phyloP scores from a whole-genome alignment of 1,140 invertebrate species.

The Orchesella cincta region DNA sequence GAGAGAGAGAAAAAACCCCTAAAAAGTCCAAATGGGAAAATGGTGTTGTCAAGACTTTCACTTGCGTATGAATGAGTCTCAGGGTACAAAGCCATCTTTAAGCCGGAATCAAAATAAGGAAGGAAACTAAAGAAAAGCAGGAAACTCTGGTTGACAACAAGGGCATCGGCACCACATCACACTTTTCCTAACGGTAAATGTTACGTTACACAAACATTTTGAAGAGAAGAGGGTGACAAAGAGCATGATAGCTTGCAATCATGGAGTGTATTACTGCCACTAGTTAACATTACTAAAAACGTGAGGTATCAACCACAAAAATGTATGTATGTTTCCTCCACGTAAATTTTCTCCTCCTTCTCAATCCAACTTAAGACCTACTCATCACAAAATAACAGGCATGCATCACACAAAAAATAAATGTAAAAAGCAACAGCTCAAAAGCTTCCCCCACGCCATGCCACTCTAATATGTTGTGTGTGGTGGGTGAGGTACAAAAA shows the following conservation, averaged over 20 bases:
- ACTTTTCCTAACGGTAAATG: too few relatives aligned
- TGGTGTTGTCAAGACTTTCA: slow-evolving; percentile 26
- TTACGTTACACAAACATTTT: background rate
- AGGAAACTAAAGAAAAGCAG: slow-evolving; percentile 1
- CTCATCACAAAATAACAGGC: background rate
- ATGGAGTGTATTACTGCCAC: too few relatives aligned
- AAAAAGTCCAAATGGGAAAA: slow-evolving; percentile 20
- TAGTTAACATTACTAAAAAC: too few relatives aligned
- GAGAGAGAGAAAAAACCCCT: background rate
- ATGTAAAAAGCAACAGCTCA: background rate
- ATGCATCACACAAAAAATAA: background rate
- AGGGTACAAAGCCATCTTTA: slow-evolving; percentile 12
- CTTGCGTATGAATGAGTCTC: slow-evolving; percentile 9
- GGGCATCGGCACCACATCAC: background rate
- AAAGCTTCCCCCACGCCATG: background rate
- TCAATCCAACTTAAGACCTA: background rate
- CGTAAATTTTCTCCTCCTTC: background rate
- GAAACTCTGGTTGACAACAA: slow-evolving; percentile 16
- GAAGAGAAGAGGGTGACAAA: background rate
- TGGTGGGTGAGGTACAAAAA: background rate
- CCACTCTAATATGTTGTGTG: too few relatives aligned
- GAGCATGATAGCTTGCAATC: too few relatives aligned
- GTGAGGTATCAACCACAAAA: too few relatives aligned
- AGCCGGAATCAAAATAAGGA: slow-evolving; percentile 19
- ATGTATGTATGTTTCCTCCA: too few relatives aligned